Evolutionary conservation across 2,797 vertebrate genomes (phyloP), one percentile per base, ranked within the genome.

Genomic region (Neoniphon sammara): DNA sequence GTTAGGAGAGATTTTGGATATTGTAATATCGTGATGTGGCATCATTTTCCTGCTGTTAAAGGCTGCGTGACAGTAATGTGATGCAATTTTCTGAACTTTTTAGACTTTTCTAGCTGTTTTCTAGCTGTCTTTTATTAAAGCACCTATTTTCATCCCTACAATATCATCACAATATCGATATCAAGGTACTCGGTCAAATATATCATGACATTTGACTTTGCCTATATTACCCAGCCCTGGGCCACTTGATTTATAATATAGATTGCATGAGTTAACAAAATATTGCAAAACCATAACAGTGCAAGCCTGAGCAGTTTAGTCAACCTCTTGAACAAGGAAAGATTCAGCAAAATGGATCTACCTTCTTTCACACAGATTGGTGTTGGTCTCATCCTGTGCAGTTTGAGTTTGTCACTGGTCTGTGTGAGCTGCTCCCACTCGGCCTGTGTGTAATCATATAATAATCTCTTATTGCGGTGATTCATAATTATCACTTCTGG

Each of bases 371-470:
- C 63, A 4, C 0, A 44, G 27, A 31, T 49, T 61, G 63, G 53
- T 65, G 57, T 73, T 69, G 72, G 70, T 66, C 66, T 82, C 53
- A n/a, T 66, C 25, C 53, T 39, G 42, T 69, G 39, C 60, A 77
- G 82, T 61, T 27, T 49, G 70, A 73, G 61, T 59, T 2, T 5
- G 17, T 8, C 21, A 23, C 50, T 21, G 8, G 20, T 2, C 31
- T 14, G 61, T 66, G 68, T 66, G 55, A 83, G 77, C 66, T 55
- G 61, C 77, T 66, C 73, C 62, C 31, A 46, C 10, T 73, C 74
- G 70, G 67, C 69, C 69, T 73, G 60, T 58, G 69, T 82, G 64
- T 75, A 69, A 84, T 86, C 34, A 66, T 83, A 77, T 80, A 85
- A 72, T 71, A 81, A 75, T 56, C 65, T 84, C 50, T 66, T 70